These are phyloP conservation scores for Pheucticus melanocephalus DNA, from an alignment of 2,113 vertebrate species.

Conservation along the genomic window DNA sequence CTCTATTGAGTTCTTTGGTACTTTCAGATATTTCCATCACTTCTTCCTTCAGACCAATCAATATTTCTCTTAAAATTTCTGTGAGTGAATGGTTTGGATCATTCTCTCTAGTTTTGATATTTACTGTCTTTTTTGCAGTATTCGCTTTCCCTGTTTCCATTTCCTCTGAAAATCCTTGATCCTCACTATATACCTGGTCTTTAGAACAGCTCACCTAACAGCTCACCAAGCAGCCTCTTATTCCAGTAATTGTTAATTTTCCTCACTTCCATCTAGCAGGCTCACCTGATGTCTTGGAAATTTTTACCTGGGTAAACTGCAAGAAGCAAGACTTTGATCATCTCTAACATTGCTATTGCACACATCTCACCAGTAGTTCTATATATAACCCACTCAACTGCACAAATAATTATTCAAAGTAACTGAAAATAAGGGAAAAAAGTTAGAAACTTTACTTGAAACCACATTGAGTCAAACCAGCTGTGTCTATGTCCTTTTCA, in stretches of 20 bases:
- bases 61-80: neutral
- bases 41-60: neutral
- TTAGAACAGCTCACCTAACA: neutral
- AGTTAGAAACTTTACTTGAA: slow-evolving; percentile 10
- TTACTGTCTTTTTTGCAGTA: neutral
- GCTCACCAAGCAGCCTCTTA: neutral
- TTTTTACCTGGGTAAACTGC: neutral
- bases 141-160: neutral
- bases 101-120: neutral
- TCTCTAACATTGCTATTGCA: neutral
- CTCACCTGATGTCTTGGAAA: neutral
- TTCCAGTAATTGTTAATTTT: neutral
- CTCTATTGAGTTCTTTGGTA: neutral
- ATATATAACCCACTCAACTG: neutral
- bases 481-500: slow-evolving; percentile 12
- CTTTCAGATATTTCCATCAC: neutral
- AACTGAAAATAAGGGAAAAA: neutral
- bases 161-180: neutral
- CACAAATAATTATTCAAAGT: neutral
- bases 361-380: neutral
- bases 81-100: neutral
- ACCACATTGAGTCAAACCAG: neutral
- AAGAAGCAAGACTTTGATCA: neutral
- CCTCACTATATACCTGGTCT: neutral
- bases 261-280: neutral